phyloP scores from a whole-genome alignment of 2,113 vertebrate genomes.

The Hemichromis elongatus region DNA sequence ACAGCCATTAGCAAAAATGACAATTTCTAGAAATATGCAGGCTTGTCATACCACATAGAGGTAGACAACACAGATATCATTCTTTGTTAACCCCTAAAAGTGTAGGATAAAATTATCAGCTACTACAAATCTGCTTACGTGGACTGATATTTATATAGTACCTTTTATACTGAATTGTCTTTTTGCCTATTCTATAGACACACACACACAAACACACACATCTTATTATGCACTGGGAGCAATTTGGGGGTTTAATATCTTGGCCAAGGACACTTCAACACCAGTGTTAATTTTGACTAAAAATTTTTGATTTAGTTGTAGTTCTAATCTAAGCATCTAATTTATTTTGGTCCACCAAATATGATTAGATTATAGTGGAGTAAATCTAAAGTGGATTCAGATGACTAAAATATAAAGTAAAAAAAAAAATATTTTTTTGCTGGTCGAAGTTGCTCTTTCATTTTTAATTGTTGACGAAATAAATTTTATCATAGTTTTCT shows the following conservation, averaged over 20 bases:
- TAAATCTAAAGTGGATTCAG: background rate
- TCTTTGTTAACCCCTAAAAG: background rate
- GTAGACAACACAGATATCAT: background rate
- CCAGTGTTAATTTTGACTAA: background rate
- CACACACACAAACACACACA: background rate
- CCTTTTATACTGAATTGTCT: background rate
- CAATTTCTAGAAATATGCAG: background rate
- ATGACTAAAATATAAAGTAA: background rate
- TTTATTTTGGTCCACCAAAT: rapidly evolving
- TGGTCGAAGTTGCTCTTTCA: background rate
- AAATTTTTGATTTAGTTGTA: background rate
- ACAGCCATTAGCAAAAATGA: background rate
- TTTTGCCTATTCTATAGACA: background rate
- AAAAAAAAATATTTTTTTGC: background rate
- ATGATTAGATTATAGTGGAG: background rate
- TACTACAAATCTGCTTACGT: background rate
- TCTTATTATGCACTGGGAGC: background rate
- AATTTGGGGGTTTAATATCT: background rate
- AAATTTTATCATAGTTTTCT: background rate
- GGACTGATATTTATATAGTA: background rate
- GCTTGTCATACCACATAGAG: background rate
- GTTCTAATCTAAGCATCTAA: background rate
- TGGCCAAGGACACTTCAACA: background rate
- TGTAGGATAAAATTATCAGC: background rate
- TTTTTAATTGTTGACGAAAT: background rate